Conservation (phyloP, 2,888 invertebrate genomes). For the Pteria penguin region DNA sequence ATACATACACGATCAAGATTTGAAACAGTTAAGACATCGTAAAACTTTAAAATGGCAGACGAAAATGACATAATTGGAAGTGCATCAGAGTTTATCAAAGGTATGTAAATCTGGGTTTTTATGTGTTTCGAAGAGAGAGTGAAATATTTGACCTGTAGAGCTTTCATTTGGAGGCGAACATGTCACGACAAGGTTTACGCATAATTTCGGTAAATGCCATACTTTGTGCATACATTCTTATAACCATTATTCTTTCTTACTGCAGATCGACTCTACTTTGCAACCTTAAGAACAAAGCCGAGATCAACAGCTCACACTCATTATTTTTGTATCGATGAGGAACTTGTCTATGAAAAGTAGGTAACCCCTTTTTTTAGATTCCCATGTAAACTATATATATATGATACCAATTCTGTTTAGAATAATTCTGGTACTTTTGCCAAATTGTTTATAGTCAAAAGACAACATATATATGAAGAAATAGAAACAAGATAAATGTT, state of each 20-base stretch:
- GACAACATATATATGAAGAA: too few relatives aligned
- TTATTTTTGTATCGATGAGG: constrained; percentile 93
- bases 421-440: too few relatives aligned
- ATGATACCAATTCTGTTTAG: too few relatives aligned
- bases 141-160: constrained; percentile 16
- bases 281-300: constrained; percentile 89
- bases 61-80: constrained; percentile 79
- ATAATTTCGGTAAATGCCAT: too few relatives aligned
- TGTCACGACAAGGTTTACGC: constrained; percentile 34
- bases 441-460: too few relatives aligned
- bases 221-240: too few relatives aligned
- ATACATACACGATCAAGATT: too few relatives aligned
- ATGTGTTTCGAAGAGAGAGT: constrained; percentile 27
- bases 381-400: too few relatives aligned
- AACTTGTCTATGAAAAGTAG: constrained; percentile 92
- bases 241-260: too few relatives aligned
- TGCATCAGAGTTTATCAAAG: constrained; percentile 80
- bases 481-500: too few relatives aligned
- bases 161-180: neutral
- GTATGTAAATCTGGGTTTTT: constrained; percentile 68
- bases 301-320: constrained; percentile 90
- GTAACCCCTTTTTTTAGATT: constrained; percentile 57
- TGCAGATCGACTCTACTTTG: constrained; percentile 95
- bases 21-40: too few relatives aligned
- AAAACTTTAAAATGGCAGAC: too few relatives aligned